Evolutionary conservation across 2,797 vertebrate species (phyloP).

Genomic region (Channallabes apus): DNA sequence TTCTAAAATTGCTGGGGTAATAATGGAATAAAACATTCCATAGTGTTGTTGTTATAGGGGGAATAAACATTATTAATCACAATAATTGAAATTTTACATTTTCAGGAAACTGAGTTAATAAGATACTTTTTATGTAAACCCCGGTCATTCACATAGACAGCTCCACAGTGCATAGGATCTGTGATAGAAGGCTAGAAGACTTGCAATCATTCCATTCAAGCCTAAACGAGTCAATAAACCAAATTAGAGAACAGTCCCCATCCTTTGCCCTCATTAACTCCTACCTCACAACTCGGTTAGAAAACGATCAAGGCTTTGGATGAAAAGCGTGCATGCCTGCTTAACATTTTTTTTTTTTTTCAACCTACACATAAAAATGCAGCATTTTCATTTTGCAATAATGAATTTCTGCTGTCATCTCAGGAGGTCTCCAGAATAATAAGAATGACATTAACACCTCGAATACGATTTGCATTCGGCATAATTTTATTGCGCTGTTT

Average conservation of each 20-base stretch:
- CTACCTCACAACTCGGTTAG: neutral
- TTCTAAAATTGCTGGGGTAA: neutral
- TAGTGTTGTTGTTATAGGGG: neutral
- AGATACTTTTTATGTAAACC: neutral
- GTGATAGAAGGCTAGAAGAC: too few species aligned
- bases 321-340: too few species aligned
- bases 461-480: constrained; percentile 56
- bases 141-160: neutral
- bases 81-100: too few species aligned
- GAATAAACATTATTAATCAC: neutral
- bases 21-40: neutral
- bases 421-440: constrained; percentile 58
- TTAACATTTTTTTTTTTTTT: neutral
- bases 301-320: neutral
- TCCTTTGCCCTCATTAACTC: neutral
- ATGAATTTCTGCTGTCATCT: constrained; percentile 67
- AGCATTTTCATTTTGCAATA: constrained; percentile 53
- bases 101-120: neutral
- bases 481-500: constrained; percentile 46
- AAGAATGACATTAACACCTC: constrained; percentile 60
- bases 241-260: neutral
- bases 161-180: too few species aligned
- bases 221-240: neutral
- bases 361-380: neutral
- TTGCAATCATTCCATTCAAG: neutral